These are phyloP conservation scores for Ispidina lecontei DNA, from an alignment of 2,797 vertebrate species.

Conservation along the genomic window DNA sequence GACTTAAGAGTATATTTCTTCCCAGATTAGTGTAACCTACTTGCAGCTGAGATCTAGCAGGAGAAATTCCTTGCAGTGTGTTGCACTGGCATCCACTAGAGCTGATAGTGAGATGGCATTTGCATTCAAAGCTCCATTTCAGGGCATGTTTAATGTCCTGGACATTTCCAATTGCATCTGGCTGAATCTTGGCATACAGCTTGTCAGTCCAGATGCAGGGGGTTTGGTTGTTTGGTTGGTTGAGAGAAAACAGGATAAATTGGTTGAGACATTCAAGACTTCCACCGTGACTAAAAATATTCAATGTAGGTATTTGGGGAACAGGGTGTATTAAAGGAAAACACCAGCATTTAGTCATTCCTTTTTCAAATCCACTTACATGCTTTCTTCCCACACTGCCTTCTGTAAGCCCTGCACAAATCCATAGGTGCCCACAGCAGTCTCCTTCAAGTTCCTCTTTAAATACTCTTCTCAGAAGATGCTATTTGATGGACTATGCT, in stretches of 20 bases:
- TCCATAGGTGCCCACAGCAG: not conserved
- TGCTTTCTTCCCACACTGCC: not conserved
- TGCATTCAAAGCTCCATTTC: constrained; percentile 32
- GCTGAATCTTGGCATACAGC: constrained; percentile 71
- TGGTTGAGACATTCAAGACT: constrained; percentile 10
- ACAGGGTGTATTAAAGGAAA: not conserved
- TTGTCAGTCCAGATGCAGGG: constrained; percentile 68
- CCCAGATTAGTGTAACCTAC: not conserved
- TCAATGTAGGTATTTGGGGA: not conserved
- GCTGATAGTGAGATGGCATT: constrained; percentile 3
- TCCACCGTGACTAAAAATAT: constrained; percentile 38
- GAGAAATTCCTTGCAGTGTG: not conserved
- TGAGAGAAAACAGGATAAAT: not conserved
- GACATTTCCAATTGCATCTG: constrained; percentile 71
- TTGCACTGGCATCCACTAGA: not conserved
- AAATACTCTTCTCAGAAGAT: not conserved
- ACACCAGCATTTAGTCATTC: not conserved
- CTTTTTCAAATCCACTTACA: not conserved
- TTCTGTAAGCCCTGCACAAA: not conserved
- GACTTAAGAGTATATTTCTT: not conserved
- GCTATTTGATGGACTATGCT: not conserved
- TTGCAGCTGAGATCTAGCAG: not conserved
- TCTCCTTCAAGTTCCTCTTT: not conserved
- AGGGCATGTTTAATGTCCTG: constrained; percentile 28
- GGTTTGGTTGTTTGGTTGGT: not conserved